Percentiles rank a stretch among this genome's conserved stretches.
Conservation (phyloP, 2,797 vertebrate genomes). For the Helostoma temminkii region DNA sequence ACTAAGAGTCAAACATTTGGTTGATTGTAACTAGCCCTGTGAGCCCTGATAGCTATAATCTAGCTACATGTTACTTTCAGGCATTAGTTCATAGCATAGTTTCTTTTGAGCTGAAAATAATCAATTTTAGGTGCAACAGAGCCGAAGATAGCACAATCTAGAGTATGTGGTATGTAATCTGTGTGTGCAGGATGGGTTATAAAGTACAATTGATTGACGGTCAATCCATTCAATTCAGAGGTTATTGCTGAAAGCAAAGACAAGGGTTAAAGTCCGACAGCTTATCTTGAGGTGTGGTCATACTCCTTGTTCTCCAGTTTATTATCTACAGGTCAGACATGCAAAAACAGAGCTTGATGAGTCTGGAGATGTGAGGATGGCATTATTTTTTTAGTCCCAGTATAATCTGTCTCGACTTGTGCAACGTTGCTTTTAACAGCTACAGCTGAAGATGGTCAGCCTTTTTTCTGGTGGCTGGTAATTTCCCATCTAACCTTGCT, state of each 20-base stretch:
- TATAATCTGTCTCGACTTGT: not conserved
- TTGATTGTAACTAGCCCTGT: not conserved
- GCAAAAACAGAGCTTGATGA: constrained; percentile 5
- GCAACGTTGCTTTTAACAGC: constrained; percentile 11
- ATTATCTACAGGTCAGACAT: constrained; percentile 20
- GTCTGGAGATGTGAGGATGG: constrained; percentile 2
- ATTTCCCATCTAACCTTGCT: constrained; percentile 40
- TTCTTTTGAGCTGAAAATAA: no score
- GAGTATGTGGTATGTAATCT: not conserved
- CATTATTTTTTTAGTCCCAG: not conserved
- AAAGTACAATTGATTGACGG: constrained; percentile 3
- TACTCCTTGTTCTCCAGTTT: not conserved
- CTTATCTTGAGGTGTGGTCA: constrained; percentile 31
- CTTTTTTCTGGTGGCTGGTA: constrained; percentile 24
- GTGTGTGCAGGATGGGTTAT: not conserved
- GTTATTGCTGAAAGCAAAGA: not conserved
- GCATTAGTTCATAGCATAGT: no score
- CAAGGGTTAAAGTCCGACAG: constrained; percentile 12
- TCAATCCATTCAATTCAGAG: not conserved
- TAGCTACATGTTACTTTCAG: not conserved
- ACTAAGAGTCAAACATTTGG: not conserved
- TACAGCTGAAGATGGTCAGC: constrained; percentile 14
- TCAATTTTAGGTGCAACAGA: no score
- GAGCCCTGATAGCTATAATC: not conserved
- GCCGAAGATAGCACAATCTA: not conserved